Conservation (phyloP, 1,140 invertebrate species). For the Macrosteles quadrilineatus region DNA sequence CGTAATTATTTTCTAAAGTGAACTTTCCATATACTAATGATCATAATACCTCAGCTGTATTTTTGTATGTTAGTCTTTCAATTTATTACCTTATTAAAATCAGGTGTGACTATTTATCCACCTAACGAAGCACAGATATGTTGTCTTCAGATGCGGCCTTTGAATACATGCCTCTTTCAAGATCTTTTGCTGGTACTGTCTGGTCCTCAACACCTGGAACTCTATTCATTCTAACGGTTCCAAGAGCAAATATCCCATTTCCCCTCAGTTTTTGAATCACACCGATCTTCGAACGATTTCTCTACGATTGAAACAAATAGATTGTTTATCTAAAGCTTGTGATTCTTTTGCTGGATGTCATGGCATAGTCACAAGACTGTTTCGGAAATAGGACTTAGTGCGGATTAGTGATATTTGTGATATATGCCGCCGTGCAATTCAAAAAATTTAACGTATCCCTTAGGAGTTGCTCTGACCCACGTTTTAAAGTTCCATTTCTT, state of each 20-base stretch:
- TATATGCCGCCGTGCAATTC: constrained; percentile 45
- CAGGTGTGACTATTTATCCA: too few species aligned
- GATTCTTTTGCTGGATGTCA: constrained; percentile 41
- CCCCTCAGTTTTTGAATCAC: constrained; percentile 20
- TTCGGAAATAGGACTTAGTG: constrained; percentile 46
- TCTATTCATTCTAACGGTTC: constrained; percentile 34
- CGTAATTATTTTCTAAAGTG: too few species aligned
- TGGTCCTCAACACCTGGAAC: constrained; percentile 6
- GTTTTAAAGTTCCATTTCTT: constrained; percentile 49
- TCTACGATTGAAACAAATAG: too few species aligned
- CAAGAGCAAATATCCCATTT: constrained; percentile 30
- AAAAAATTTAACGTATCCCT: constrained; percentile 45
- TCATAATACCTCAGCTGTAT: too few species aligned
- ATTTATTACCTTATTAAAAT: too few species aligned
- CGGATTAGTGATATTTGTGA: constrained; percentile 36
- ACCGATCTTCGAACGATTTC: constrained; percentile 20
- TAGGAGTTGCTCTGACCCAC: constrained; percentile 40
- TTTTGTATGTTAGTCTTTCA: too few species aligned
- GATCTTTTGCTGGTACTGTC: constrained; percentile 13
- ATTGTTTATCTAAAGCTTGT: constrained; percentile 50
- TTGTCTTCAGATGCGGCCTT: constrained; percentile 32
- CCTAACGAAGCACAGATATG: constrained; percentile 30
- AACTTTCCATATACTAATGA: too few species aligned
- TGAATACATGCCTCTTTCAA: constrained; percentile 21
- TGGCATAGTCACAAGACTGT: constrained; percentile 42